These are phyloP conservation scores for Sebastes kiyomatsui DNA, from an alignment of 2,797 vertebrate genomes.

Conservation along the genomic window DNA sequence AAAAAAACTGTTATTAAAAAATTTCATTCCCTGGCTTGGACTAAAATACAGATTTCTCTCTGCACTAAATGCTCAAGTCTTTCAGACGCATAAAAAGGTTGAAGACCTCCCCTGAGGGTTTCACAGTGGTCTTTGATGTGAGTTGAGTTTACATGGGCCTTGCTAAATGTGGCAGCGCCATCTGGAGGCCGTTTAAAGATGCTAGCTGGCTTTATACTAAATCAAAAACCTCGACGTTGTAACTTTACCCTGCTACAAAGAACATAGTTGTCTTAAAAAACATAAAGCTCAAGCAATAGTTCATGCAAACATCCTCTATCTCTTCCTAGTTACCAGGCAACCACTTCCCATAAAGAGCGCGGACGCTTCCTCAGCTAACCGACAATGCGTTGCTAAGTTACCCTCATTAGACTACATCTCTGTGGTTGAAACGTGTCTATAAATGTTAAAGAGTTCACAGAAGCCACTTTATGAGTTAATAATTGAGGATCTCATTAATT, in stretches of 20 bases:
- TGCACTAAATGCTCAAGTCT: neutral
- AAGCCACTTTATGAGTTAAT: accelerated
- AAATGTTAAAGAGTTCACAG: accelerated
- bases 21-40: too few relatives aligned
- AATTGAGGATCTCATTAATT: neutral
- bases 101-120: too few relatives aligned
- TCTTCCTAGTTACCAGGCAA: accelerated
- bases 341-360: neutral
- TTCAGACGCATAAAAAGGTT: too few relatives aligned
- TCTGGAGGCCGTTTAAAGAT: conserved; percentile 1
- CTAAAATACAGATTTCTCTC: too few relatives aligned
- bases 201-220: neutral
- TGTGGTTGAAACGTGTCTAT: accelerated
- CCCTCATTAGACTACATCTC: neutral
- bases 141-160: neutral
- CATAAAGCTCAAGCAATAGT: accelerated
- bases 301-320: accelerated
- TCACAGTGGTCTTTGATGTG: neutral
- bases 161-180: conserved; percentile 36
- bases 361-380: neutral
- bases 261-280: accelerated
- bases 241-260: accelerated
- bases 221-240: neutral
- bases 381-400: neutral
- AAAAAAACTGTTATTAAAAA: too few relatives aligned